Evolutionary conservation across 2,888 invertebrate genomes (phyloP), one percentile per base, ranked within the genome.

Genomic region (Latrodectus elegans): DNA sequence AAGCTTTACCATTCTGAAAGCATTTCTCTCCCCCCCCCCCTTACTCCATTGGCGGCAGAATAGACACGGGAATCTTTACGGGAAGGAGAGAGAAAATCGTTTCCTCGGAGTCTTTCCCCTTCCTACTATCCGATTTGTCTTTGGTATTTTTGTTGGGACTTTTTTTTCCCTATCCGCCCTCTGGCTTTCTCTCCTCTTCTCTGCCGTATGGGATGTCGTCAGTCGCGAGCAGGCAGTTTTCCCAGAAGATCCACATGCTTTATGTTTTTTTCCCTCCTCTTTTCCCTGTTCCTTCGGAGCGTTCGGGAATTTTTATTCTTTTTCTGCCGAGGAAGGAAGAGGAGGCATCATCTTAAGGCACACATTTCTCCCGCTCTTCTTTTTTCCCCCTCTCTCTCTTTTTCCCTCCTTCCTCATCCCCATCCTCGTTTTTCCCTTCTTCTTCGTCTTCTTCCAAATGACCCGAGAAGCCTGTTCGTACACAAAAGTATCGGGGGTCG

Each of bases 401-500:
- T 65, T 22, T 49, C 22, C 53, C 53, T 68, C 26, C 68, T 51
- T 9, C 17, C 51, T 51, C 8, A 10, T 10, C 67, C 60, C 70
- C 17, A 52, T 38, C 49, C 49, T 53, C 51, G 22, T 80, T 60
- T 75, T 70, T 71, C 51, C 55, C 53, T 64, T 53, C 71, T 72
- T 60, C 60, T 80, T 80, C 53, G 71, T 71, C 72, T 60, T 76
- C 78, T 79, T 64, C 68, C 81, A 76, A 87, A 87, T 87, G 86
- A 87, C 86, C 81, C 72, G 77, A 71, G 86, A 87, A 87, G 86
- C 86, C 76, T 87, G 86, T 87, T 81, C 86, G 67, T 76, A 87
- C 86, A 81, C 76, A 85, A 80, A 70, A 80, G 26, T 38, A 60
- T 51, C 14, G 78, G 79, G 80, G 79, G 53, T 49, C 70, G 26